Evolutionary conservation across 2,113 vertebrate species (phyloP), one percentile per base, ranked within the genome.

Genomic region (Varanus komodoensis): DNA sequence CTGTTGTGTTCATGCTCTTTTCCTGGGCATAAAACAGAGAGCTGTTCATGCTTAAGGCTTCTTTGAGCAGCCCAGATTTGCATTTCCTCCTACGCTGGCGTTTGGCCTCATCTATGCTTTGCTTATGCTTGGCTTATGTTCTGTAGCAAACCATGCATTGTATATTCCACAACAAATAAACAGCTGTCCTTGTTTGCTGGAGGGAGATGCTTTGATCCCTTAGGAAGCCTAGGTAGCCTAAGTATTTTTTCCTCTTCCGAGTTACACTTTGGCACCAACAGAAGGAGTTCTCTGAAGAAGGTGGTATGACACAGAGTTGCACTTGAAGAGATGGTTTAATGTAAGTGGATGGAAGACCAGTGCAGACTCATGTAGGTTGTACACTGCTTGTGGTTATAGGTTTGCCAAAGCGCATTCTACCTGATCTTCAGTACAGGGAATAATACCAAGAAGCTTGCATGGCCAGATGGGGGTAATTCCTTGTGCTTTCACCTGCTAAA

Each of bases 401-500:
- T 86, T n/a, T 38, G 21, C 32, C n/a, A 52, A 38, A 87, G 52
- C 14, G 44, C 29, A 23, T n/a, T 69, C 32, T 81, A 25, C 38
- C 57, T 79, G 57, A 50, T 68, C 8, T 71, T 54, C 25, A 29
- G 3, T 44, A 19, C 74, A 87, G 78, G 25, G 25, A 77, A n/a
- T 87, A 12, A 14, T 57, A 12, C 52, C 11, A 57, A 21, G 17
- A 54, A 82, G 23, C 67, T 44, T 57, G 67, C 23, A 29, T 21
- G 19, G 61, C 68, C 79, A 82, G 64, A 82, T 52, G 17, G 79
- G 38, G 5, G 4, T 80, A 88, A 82, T 69, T 54, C 32, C 23
- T 15, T 88, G 21, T 82, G 50, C 64, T 82, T 88, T 71, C 64
- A 54, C 34, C 64, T 61, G 32, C 68, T 82, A 89, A 82, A 89